Evolutionary conservation across 2,113 vertebrate species (phyloP).

Genomic region (Saccopteryx leptura): DNA sequence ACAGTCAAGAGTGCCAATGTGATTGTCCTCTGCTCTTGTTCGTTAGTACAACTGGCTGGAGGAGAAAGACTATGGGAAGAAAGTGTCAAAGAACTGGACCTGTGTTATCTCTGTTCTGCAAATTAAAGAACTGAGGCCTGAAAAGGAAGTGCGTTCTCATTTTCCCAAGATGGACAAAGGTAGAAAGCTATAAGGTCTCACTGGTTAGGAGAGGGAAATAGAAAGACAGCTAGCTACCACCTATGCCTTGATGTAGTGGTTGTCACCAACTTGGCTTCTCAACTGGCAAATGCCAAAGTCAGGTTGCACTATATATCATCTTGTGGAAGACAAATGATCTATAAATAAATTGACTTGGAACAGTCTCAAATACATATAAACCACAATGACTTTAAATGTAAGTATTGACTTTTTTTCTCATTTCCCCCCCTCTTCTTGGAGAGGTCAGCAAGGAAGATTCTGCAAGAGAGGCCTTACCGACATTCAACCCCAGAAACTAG

Average conservation of each 20-base stretch:
- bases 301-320: constrained; percentile 55
- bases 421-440: constrained; percentile 68
- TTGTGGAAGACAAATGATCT: constrained; percentile 76
- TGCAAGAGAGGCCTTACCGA: constrained; percentile 48
- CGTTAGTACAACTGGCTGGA: neutral
- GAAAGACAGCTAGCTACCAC: neutral
- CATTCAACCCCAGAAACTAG: constrained; percentile 47
- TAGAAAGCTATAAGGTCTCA: neutral
- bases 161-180: constrained; percentile 53
- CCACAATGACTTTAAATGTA: constrained; percentile 74
- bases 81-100: constrained; percentile 42
- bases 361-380: constrained; percentile 74
- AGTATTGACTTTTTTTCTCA: constrained; percentile 42
- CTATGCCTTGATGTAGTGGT: neutral
- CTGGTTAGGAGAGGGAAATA: neutral
- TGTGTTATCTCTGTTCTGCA: constrained; percentile 54
- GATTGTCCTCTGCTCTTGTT: neutral
- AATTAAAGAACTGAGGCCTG: constrained; percentile 63
- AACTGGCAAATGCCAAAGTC: constrained; percentile 52
- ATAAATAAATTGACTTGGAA: constrained; percentile 82
- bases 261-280: constrained; percentile 44
- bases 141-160: constrained; percentile 60
- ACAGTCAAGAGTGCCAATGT: neutral
- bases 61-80: constrained; percentile 25
- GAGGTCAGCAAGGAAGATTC: constrained; percentile 63